These are phyloP conservation scores for Eubucco bourcierii DNA, from an alignment of 2,113 vertebrate species.

Conservation along the genomic window DNA sequence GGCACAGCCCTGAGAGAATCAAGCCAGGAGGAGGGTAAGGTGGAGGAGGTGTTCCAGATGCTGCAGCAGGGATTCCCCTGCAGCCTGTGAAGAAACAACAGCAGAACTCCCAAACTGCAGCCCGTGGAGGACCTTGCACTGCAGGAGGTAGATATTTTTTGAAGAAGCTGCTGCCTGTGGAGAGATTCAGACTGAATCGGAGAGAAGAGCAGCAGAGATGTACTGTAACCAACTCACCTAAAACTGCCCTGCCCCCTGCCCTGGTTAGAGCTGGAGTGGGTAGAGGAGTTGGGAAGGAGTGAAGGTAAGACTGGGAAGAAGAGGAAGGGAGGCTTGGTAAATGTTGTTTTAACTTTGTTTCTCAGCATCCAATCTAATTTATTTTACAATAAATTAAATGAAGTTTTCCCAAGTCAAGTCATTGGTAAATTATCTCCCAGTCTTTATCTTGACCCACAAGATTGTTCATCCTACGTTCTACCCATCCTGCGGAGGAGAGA, in stretches of 20 bases:
- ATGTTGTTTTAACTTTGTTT: neutral
- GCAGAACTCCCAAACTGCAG: neutral
- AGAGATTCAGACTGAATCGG: neutral
- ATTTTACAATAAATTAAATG: neutral
- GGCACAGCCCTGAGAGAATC: neutral
- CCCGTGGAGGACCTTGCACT: fast-evolving
- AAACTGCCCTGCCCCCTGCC: neutral
- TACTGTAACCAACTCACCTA: neutral
- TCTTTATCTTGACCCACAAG: neutral
- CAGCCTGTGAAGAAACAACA: neutral
- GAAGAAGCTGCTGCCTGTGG: neutral
- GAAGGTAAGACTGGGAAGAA: neutral
- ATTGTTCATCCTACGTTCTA: neutral
- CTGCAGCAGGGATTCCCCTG: neutral
- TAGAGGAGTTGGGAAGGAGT: neutral
- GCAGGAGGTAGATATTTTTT: neutral
- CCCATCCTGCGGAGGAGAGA: neutral
- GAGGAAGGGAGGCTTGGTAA: neutral
- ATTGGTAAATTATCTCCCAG: neutral
- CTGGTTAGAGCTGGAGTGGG: neutral
- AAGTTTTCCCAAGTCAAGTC: neutral
- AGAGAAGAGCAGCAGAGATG: neutral
- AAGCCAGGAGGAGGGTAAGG: neutral
- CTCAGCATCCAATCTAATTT: neutral
- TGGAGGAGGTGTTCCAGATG: neutral